These are phyloP conservation scores for Solenopsis fugax DNA, from an alignment of 1,140 invertebrate species.

Conservation along the genomic window DNA sequence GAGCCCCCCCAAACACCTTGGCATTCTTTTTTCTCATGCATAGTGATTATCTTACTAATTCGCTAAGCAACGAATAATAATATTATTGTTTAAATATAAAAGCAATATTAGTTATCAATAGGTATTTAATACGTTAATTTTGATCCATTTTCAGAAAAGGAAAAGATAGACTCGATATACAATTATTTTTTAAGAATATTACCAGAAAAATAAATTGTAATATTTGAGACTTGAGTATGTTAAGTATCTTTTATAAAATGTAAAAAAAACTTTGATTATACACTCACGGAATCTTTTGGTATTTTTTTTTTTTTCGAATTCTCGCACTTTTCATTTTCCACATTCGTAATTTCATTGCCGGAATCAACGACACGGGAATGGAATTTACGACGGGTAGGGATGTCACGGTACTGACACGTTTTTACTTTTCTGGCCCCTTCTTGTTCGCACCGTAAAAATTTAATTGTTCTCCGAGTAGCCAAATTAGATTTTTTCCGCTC, in stretches of 20 bases:
- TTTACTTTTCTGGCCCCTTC: conserved; percentile 53
- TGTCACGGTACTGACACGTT: conserved; percentile 39
- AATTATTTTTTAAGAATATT: background rate
- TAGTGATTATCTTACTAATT: conserved; percentile 1
- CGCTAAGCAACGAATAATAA: background rate
- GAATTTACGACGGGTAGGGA: conserved; percentile 64
- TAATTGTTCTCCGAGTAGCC: conserved; percentile 62
- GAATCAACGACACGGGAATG: conserved; percentile 51
- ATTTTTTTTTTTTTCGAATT: conserved; percentile 12
- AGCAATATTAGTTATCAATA: background rate
- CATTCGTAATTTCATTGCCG: conserved; percentile 17
- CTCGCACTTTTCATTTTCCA: conserved; percentile 11
- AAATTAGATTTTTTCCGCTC: conserved; percentile 63
- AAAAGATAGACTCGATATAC: background rate
- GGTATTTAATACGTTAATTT: background rate
- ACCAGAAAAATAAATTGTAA: background rate
- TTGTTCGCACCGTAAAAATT: conserved; percentile 59
- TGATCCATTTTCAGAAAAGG: background rate
- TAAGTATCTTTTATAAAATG: background rate
- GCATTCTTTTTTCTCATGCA: conserved; percentile 30
- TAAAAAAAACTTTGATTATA: background rate
- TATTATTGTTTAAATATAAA: background rate
- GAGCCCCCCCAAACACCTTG: conserved; percentile 22
- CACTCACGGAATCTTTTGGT: background rate
- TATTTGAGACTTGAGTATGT: background rate